Conservation (phyloP, 2,113 vertebrate genomes). For the Daboia siamensis region DNA sequence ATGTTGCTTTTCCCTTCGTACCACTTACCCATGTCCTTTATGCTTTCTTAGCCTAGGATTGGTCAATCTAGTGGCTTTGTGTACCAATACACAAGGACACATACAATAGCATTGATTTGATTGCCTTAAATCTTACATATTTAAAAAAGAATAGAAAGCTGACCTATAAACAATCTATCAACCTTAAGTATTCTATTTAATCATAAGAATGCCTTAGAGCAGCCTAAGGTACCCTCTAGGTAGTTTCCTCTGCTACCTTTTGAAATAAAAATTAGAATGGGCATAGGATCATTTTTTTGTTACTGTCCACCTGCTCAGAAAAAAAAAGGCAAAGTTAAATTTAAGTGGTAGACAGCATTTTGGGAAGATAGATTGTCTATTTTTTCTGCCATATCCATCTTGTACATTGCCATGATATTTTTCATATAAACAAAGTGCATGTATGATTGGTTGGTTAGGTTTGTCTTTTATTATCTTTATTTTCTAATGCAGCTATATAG, state of each 20-base stretch:
- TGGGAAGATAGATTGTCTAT: neutral
- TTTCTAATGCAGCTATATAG: neutral
- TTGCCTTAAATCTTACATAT: neutral
- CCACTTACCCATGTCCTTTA: neutral
- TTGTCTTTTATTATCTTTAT: neutral
- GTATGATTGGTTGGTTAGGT: neutral
- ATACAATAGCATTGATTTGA: neutral
- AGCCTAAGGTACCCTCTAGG: neutral
- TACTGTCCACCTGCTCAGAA: neutral
- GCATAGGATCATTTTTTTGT: neutral
- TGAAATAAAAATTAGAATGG: neutral
- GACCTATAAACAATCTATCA: neutral
- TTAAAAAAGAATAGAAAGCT: neutral
- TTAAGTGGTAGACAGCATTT: neutral
- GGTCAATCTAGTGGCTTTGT: neutral
- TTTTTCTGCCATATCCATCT: neutral
- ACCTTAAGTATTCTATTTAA: neutral
- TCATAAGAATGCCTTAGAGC: neutral
- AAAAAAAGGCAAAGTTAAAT: neutral
- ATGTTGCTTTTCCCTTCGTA: neutral
- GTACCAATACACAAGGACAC: neutral
- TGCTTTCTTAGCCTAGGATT: neutral
- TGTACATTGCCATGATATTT: neutral
- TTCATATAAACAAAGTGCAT: neutral
- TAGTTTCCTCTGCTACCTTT: neutral